Conservation (phyloP, 2,113 vertebrate species). For the Silurus meridionalis region DNA sequence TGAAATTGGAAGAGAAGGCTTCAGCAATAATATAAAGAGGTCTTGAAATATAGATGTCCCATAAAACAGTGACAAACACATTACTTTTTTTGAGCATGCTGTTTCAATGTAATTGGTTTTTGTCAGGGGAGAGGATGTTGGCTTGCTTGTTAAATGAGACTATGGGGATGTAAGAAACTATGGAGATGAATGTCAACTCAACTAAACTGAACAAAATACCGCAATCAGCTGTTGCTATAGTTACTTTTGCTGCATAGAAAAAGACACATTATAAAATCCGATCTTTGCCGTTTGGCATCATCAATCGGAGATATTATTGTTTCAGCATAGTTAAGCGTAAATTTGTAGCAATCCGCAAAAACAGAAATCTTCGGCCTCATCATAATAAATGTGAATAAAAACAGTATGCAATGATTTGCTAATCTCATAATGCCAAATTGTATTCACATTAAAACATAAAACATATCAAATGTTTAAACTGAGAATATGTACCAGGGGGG, state of each 20-base stretch:
- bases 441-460: no score
- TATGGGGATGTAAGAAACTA: constrained; percentile 22
- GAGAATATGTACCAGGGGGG: no score
- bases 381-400: background rate
- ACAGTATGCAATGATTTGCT: no score
- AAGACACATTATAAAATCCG: background rate
- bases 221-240: constrained; percentile 1
- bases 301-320: background rate
- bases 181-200: constrained; percentile 1
- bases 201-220: constrained; percentile 6
- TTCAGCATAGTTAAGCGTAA: background rate
- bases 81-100: background rate
- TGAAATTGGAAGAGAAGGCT: constrained; percentile 52
- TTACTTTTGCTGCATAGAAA: background rate
- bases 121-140: constrained; percentile 30
- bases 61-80: background rate
- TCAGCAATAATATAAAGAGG: background rate
- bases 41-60: background rate
- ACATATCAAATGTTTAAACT: no score
- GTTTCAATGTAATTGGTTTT: constrained; percentile 27
- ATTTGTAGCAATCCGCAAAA: background rate
- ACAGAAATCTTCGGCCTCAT: no score
- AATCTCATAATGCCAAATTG: no score
- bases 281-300: background rate
- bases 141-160: constrained; percentile 35